A percentile compares a stretch with the other conserved stretches of the same genome.
phyloP scores from a whole-genome alignment of 2,888 invertebrate genomes.

The Eupithecia subumbrata region DNA sequence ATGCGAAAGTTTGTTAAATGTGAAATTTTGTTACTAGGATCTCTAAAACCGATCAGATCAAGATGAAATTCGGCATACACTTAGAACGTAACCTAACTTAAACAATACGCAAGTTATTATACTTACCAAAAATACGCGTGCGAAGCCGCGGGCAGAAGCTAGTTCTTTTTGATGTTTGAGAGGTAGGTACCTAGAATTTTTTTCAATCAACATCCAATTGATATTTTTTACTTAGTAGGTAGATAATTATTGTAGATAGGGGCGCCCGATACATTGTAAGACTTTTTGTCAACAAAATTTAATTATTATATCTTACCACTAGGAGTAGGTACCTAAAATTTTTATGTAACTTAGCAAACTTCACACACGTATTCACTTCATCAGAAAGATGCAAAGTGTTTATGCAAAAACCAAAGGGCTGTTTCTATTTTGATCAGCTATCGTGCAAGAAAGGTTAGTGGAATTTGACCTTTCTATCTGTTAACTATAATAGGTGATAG shows the following conservation, averaged over 20 bases:
- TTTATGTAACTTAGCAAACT: not conserved
- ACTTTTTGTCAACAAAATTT: not conserved
- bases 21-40: too few species aligned
- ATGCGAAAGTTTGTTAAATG: too few species aligned
- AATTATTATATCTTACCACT: not conserved
- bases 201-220: not conserved
- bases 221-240: not conserved
- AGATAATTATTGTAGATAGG: not conserved
- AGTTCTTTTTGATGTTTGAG: too few species aligned
- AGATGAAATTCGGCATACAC: too few species aligned
- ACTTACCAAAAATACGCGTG: too few species aligned
- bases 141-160: too few species aligned
- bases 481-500: slow-evolving; percentile 9
- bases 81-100: too few species aligned
- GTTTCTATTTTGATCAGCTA: slow-evolving; percentile 38
- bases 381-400: not conserved
- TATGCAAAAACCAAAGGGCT: slow-evolving; percentile 13
- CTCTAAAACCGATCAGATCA: too few species aligned
- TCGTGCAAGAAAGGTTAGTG: slow-evolving; percentile 57
- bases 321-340: not conserved
- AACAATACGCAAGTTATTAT: too few species aligned
- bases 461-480: slow-evolving; percentile 35
- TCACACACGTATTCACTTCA: not conserved
- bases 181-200: not conserved
- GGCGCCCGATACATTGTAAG: not conserved